A percentile compares a stretch with the other conserved stretches of the same genome.
Conservation (phyloP, 1,140 invertebrate genomes). For the Zelostemma sp. region DNA sequence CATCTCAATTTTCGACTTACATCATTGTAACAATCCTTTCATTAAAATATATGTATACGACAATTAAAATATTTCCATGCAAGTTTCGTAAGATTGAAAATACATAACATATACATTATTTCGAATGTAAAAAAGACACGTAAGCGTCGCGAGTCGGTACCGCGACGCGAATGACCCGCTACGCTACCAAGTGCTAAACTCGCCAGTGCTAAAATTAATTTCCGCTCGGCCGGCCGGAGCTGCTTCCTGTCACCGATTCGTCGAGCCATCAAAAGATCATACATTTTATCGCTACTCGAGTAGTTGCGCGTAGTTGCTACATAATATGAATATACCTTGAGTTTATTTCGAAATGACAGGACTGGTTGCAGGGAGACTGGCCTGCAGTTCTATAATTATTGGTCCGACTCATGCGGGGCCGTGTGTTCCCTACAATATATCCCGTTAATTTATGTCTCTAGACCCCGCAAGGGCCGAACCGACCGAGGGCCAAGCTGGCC, state of each 20-base stretch:
- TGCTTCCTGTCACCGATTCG: conserved; percentile 33
- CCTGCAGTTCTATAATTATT: conserved; percentile 23
- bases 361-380: background rate
- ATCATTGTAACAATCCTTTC: too few species aligned
- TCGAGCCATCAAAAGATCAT: conserved; percentile 27
- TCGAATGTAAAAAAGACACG: conserved; percentile 23
- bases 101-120: conserved; percentile 21
- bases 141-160: background rate
- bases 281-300: conserved; percentile 35
- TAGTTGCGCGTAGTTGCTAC: too few species aligned
- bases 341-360: conserved; percentile 10
- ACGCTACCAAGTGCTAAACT: too few species aligned
- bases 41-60: too few species aligned
- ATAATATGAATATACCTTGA: too few species aligned
- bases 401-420: conserved; percentile 54
- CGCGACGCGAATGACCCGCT: conserved; percentile 12
- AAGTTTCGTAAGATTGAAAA: conserved; percentile 16
- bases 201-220: conserved; percentile 38
- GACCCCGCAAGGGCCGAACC: too few species aligned
- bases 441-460: too few species aligned
- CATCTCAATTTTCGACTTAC: too few species aligned
- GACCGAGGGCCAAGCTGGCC: too few species aligned
- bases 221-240: conserved; percentile 33
- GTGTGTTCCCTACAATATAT: conserved; percentile 52
- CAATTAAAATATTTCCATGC: background rate